phyloP scores from a whole-genome alignment of 2,888 invertebrate genomes.

The Hemicrepidius hirtus region DNA sequence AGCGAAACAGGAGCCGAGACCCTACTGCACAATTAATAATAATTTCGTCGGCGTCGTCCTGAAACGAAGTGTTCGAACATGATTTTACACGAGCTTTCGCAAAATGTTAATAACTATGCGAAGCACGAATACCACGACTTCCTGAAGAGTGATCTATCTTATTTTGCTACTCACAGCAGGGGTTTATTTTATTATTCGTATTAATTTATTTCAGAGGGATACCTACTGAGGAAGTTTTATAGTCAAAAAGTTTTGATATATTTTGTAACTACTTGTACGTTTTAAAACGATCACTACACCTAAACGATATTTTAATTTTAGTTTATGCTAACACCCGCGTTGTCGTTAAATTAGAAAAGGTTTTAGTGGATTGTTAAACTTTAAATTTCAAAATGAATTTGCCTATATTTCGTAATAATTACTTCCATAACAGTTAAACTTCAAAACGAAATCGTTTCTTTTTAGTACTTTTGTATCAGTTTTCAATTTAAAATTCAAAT shows the following conservation, averaged over 20 bases:
- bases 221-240: too few species aligned
- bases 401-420: background rate
- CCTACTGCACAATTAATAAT: slow-evolving; percentile 19
- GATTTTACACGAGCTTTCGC: background rate
- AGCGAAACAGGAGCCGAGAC: background rate
- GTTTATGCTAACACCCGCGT: too few species aligned
- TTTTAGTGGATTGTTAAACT: too few species aligned
- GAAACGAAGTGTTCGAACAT: slow-evolving; percentile 4
- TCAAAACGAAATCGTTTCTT: background rate
- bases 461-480: background rate
- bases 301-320: too few species aligned
- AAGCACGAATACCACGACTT: background rate
- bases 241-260: too few species aligned
- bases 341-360: too few species aligned
- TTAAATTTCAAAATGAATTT: background rate
- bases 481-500: slow-evolving; percentile 19
- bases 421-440: slow-evolving; percentile 2
- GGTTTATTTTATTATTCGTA: too few species aligned
- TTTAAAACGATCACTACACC: too few species aligned
- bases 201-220: too few species aligned
- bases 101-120: slow-evolving; percentile 14
- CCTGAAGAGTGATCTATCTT: background rate
- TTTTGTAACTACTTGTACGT: too few species aligned
- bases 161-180: too few species aligned
- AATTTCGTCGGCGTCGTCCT: slow-evolving; percentile 15